These are phyloP conservation scores for Phrynocephalus vlangalii DNA, from an alignment of 2,797 vertebrate species.

Conservation along the genomic window DNA sequence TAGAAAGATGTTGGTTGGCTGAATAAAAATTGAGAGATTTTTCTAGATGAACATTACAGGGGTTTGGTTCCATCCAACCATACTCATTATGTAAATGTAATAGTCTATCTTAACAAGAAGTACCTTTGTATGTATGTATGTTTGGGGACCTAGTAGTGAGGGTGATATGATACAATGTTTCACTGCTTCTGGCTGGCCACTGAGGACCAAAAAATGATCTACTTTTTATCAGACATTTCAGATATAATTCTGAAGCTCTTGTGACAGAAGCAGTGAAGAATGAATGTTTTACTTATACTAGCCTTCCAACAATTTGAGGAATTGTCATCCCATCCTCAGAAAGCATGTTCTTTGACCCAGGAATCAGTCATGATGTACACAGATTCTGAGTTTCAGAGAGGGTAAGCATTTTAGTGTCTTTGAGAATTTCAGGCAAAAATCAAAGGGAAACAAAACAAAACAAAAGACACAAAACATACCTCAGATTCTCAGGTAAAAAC, in stretches of 20 bases:
- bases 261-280: neutral
- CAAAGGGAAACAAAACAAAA: no score
- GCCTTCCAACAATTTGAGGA: neutral
- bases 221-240: neutral
- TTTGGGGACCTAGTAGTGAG: neutral
- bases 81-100: neutral
- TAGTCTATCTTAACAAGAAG: neutral
- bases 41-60: neutral
- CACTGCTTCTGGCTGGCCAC: neutral
- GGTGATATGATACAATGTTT: neutral
- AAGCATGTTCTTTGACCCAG: neutral
- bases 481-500: no score
- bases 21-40: neutral
- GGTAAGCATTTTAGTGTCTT: no score
- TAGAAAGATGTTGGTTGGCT: slow-evolving; percentile 18
- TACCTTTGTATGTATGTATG: neutral
- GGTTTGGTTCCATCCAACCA: neutral
- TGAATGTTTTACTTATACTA: neutral
- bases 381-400: neutral
- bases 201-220: neutral
- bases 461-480: no score
- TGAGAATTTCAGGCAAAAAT: no score
- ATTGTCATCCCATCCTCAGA: neutral
- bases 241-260: neutral
- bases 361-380: neutral